phyloP scores from a whole-genome alignment of 2,113 vertebrate genomes.

The Neolamprologus brichardi region DNA sequence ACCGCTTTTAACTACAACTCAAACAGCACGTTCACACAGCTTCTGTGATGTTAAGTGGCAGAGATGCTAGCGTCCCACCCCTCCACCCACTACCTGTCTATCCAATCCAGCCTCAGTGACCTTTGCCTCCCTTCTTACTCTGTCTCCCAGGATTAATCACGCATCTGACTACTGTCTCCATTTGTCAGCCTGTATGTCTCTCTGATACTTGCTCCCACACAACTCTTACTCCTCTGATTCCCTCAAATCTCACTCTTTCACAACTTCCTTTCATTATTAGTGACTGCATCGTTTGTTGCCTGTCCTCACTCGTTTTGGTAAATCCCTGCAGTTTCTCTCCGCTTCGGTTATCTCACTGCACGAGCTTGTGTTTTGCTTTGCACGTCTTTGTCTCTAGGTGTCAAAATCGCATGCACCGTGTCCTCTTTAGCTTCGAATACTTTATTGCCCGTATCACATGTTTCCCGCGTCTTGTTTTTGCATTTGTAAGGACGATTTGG shows the following conservation, averaged over 20 bases:
- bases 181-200: conserved; percentile 8
- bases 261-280: not conserved
- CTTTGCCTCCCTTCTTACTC: conserved; percentile 34
- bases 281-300: not conserved
- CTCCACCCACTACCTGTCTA: conserved; percentile 1
- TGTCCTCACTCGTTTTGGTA: conserved; percentile 13
- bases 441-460: not conserved
- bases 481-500: not conserved
- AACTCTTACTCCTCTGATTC: not conserved
- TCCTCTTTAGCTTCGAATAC: not conserved
- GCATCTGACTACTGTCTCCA: conserved; percentile 22
- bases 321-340: not conserved
- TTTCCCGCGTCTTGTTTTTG: not conserved
- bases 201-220: not conserved
- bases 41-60: not conserved
- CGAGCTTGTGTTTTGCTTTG: not conserved
- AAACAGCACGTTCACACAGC: not conserved
- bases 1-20: not conserved
- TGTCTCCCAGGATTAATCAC: conserved; percentile 56
- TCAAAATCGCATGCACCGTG: not conserved
- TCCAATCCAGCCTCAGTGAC: conserved; percentile 39
- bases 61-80: conserved; percentile 1
- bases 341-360: not conserved
- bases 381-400: not conserved
- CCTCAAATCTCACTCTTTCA: conserved; percentile 13